Evolutionary conservation across 2,888 invertebrate genomes (phyloP).

Genomic region (Drosophila hamatofila): DNA sequence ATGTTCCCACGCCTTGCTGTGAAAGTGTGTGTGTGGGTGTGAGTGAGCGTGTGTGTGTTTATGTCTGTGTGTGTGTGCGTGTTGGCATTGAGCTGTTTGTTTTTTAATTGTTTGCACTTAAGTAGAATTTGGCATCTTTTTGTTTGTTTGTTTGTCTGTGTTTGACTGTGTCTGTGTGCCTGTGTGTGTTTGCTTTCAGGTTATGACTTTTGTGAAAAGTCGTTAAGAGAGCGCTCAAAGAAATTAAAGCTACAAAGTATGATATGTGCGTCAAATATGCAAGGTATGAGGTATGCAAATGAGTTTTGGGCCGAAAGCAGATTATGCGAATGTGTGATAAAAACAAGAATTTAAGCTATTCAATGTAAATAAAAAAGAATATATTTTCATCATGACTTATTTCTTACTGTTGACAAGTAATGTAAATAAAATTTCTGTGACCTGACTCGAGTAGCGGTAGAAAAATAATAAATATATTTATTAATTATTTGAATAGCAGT

Average conservation of each 20-base stretch:
- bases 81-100: slow-evolving; percentile 74
- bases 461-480: background rate
- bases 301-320: slow-evolving; percentile 3
- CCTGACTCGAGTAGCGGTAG: background rate
- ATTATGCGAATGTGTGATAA: slow-evolving; percentile 3
- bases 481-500: too few species aligned
- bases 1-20: slow-evolving; percentile 47
- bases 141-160: slow-evolving; percentile 49
- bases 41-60: slow-evolving; percentile 8
- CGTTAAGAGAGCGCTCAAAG: slow-evolving; percentile 64
- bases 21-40: slow-evolving; percentile 17
- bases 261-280: slow-evolving; percentile 34
- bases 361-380: background rate
- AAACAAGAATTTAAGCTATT: slow-evolving; percentile 12
- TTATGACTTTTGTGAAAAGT: slow-evolving; percentile 75
- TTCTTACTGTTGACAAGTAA: background rate
- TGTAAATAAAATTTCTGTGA: background rate
- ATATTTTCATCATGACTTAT: background rate
- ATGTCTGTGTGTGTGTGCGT: slow-evolving; percentile 13
- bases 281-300: slow-evolving; percentile 13
- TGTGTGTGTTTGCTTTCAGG: slow-evolving; percentile 37
- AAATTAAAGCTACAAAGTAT: slow-evolving; percentile 70
- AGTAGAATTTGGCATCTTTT: slow-evolving; percentile 63
- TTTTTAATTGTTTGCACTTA: slow-evolving; percentile 81
- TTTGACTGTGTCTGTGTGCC: slow-evolving; percentile 23